These are phyloP conservation scores for Torymus tubicola DNA, from an alignment of 2,888 invertebrate genomes.

Conservation along the genomic window DNA sequence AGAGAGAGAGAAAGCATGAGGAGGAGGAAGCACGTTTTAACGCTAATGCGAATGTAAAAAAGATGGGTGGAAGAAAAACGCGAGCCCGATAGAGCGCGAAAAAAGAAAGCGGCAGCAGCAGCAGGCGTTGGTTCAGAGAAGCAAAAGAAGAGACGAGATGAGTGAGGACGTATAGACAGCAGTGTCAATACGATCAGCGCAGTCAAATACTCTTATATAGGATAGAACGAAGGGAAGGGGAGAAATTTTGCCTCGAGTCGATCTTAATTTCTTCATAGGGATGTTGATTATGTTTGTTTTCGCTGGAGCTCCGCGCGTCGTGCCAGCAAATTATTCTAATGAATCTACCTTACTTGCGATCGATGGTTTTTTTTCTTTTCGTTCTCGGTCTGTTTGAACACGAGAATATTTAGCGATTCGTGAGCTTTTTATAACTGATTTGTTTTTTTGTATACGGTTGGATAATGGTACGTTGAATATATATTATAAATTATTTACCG, in stretches of 20 bases:
- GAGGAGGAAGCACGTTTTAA: neutral
- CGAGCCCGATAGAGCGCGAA: neutral
- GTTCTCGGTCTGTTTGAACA: no score
- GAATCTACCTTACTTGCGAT: no score
- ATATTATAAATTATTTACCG: no score
- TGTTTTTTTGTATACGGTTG: no score
- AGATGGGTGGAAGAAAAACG: neutral
- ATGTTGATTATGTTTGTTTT: slow-evolving; percentile 38
- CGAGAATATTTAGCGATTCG: no score
- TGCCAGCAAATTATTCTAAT: no score
- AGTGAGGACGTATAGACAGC: slow-evolving; percentile 34
- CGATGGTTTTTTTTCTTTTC: no score
- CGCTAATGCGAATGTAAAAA: slow-evolving; percentile 30
- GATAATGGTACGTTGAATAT: no score
- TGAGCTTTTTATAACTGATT: no score
- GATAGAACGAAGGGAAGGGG: slow-evolving; percentile 24
- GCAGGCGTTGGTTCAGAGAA: no score
- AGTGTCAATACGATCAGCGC: slow-evolving; percentile 52
- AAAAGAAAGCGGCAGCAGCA: neutral
- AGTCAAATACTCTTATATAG: slow-evolving; percentile 45
- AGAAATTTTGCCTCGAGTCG: slow-evolving; percentile 20
- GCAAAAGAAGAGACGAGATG: neutral
- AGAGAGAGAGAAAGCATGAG: no score
- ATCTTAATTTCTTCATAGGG: slow-evolving; percentile 31
- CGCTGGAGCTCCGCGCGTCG: no score